phyloP scores from a whole-genome alignment of 92 coral and sea anemone species.

The Zoanthus solanderi region DNA sequence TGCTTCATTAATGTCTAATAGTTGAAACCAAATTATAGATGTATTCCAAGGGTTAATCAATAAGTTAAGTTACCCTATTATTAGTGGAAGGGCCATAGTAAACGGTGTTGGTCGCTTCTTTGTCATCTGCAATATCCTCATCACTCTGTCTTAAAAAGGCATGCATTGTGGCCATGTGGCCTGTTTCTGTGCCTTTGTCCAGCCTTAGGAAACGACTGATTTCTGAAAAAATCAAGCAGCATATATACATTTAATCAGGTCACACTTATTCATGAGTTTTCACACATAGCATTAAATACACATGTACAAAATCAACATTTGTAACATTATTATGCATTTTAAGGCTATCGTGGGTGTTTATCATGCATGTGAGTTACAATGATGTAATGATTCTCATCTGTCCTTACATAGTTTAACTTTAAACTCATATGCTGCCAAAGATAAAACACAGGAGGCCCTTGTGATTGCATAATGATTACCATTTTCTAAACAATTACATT shows the following conservation, averaged over 20 bases:
- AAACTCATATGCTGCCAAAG: too few species aligned
- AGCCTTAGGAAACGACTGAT: constrained; percentile 26
- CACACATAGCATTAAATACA: too few species aligned
- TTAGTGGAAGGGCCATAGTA: constrained; percentile 75
- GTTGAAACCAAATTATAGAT: too few species aligned
- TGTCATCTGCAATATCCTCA: constrained; percentile 8
- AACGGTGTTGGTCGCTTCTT: constrained; percentile 56
- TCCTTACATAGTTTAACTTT: not conserved
- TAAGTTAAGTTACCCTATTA: constrained; percentile 60
- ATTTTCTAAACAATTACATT: too few species aligned
- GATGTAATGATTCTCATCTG: constrained; percentile 3
- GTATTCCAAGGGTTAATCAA: too few species aligned
- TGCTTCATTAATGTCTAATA: too few species aligned
- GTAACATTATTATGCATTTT: not conserved
- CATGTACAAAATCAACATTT: not conserved
- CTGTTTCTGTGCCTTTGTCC: constrained; percentile 43
- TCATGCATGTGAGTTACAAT: constrained; percentile 7
- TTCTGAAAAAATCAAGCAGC: not conserved
- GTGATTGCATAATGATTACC: too few species aligned
- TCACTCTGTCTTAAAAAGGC: constrained; percentile 1
- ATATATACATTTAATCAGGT: not conserved
- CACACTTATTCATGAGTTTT: too few species aligned
- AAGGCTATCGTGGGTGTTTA: not conserved
- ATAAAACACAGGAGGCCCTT: too few species aligned
- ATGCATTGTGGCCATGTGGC: constrained; percentile 42